Conservation (phyloP, 2,888 invertebrate genomes). For the Zonitis immaculata region DNA sequence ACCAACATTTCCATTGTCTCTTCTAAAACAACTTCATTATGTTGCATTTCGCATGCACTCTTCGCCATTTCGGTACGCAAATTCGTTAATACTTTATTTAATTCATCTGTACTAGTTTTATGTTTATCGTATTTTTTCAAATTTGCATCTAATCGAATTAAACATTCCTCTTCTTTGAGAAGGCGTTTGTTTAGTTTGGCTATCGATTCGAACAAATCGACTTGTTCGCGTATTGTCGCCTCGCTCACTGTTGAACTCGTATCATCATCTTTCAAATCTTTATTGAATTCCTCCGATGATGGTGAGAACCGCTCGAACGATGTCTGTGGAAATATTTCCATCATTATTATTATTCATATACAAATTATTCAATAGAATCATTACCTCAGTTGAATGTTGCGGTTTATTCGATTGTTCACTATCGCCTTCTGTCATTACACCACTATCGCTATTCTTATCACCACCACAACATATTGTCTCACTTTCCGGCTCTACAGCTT, state of each 20-base stretch:
- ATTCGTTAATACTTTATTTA: constrained; percentile 37
- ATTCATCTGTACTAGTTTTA: constrained; percentile 36
- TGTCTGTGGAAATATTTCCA: constrained; percentile 27
- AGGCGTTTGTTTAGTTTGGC: constrained; percentile 68
- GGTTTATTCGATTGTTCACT: constrained; percentile 49
- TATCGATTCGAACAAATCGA: constrained; percentile 69
- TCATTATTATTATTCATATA: not conserved
- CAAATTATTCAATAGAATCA: no score
- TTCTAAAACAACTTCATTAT: constrained; percentile 46
- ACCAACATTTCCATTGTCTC: constrained; percentile 44
- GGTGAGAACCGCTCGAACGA: constrained; percentile 45
- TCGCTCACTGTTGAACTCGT: constrained; percentile 51
- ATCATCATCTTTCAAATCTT: constrained; percentile 43
- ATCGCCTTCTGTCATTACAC: constrained; percentile 64
- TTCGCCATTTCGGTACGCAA: constrained; percentile 46
- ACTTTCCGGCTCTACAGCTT: constrained; percentile 45
- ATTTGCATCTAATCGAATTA: constrained; percentile 60
- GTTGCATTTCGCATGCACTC: constrained; percentile 48
- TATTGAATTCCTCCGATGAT: constrained; percentile 44
- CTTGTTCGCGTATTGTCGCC: constrained; percentile 57
- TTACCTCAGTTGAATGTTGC: constrained; percentile 39
- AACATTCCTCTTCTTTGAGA: constrained; percentile 67
- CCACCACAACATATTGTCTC: constrained; percentile 50
- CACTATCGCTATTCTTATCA: constrained; percentile 67
- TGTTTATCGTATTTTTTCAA: constrained; percentile 49